phyloP scores from a whole-genome alignment of 2,113 vertebrate genomes.

The Thamnophis sirtalis region DNA sequence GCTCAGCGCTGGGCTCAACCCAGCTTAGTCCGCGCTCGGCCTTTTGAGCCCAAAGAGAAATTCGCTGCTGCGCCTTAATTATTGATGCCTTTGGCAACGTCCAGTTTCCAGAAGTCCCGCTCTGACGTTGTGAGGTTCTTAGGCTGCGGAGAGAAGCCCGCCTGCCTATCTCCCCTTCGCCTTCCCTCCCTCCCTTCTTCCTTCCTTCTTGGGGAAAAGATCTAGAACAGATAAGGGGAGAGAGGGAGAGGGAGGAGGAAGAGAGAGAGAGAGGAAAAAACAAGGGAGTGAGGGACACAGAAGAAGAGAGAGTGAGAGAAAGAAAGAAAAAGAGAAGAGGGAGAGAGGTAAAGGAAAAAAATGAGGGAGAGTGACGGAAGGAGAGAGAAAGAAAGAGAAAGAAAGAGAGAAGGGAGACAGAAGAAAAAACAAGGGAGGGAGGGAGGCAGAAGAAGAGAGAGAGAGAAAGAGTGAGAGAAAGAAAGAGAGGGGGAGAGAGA shows the following conservation, averaged over 20 bases:
- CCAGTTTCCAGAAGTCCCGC: background rate
- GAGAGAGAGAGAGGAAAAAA: no score
- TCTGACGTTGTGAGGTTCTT: background rate
- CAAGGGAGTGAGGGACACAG: no score
- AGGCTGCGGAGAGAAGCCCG: background rate
- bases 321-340: no score
- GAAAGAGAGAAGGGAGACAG: accelerated
- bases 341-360: no score
- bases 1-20: background rate
- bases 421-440: background rate
- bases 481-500: no score
- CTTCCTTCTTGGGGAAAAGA: background rate
- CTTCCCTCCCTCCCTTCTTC: background rate
- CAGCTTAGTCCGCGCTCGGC: background rate
- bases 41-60: background rate
- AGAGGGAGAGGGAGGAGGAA: background rate
- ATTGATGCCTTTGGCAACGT: background rate
- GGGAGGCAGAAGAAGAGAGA: background rate
- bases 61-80: background rate
- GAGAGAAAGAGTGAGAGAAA: no score
- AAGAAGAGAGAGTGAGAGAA: no score
- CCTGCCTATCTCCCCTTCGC: no score
- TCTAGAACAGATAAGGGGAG: background rate
- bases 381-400: no score
- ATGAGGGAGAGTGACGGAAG: no score